These are phyloP conservation scores for Sitta carolinensis DNA, from an alignment of 2,797 vertebrate species.

Conservation along the genomic window DNA sequence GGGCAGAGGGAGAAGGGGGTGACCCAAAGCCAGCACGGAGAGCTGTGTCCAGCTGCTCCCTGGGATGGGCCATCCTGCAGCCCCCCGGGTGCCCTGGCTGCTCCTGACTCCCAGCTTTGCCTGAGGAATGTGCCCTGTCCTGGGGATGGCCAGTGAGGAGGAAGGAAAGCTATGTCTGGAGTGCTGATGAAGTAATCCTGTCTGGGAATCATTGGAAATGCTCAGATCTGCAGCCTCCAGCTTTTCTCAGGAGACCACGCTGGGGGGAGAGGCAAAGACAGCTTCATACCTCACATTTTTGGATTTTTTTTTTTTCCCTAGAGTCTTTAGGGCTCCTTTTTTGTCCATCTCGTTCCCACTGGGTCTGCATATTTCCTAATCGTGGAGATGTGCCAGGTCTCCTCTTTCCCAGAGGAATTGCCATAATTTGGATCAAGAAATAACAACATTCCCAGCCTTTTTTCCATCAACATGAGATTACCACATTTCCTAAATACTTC, in stretches of 20 bases:
- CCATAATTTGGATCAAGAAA: constrained; percentile 25
- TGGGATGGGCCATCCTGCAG: not conserved
- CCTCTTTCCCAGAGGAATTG: constrained; percentile 68
- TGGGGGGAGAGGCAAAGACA: constrained; percentile 11
- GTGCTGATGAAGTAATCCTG: constrained; percentile 18
- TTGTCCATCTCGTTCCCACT: constrained; percentile 24
- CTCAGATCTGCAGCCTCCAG: constrained; percentile 7
- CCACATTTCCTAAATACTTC: constrained; percentile 59
- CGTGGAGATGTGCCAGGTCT: constrained; percentile 41
- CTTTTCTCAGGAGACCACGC: constrained; percentile 17
- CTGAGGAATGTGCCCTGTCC: constrained; percentile 4
- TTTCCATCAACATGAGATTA: constrained; percentile 30
- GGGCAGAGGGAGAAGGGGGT: not conserved
- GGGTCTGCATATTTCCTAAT: constrained; percentile 44
- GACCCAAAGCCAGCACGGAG: not conserved
- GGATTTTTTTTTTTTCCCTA: not conserved
- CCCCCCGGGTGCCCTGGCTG: not conserved
- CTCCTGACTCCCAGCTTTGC: not conserved
- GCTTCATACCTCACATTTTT: constrained; percentile 57
- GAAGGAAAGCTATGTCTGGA: constrained; percentile 36
- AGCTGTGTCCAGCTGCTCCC: not conserved
- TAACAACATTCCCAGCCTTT: constrained; percentile 60
- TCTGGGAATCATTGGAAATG: constrained; percentile 36
- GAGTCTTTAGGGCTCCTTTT: constrained; percentile 7
- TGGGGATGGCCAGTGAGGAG: not conserved